These are phyloP conservation scores for Drosophila anomelani DNA, from an alignment of 2,888 invertebrate genomes.

Conservation along the genomic window DNA sequence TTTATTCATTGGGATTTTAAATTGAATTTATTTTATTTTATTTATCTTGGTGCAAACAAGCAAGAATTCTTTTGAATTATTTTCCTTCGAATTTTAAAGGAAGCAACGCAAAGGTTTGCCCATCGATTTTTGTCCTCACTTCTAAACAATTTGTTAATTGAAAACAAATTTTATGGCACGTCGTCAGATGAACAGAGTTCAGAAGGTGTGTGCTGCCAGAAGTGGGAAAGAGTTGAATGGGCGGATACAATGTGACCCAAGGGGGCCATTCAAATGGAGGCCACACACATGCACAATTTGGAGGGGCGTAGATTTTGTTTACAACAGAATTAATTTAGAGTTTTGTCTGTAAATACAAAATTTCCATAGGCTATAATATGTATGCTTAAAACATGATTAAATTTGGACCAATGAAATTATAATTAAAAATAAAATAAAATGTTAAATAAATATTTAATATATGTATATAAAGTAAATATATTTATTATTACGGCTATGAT, in stretches of 20 bases:
- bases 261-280: conserved; percentile 26
- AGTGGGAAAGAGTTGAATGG: conserved; percentile 7
- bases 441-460: neutral
- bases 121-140: conserved; percentile 36
- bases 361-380: conserved; percentile 37
- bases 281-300: conserved; percentile 6
- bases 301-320: conserved; percentile 21
- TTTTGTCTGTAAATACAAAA: conserved; percentile 16
- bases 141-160: conserved; percentile 72
- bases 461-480: neutral
- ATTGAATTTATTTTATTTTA: neutral
- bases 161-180: conserved; percentile 67
- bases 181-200: conserved; percentile 19
- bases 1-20: neutral
- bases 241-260: conserved; percentile 29
- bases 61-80: conserved; percentile 1
- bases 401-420: neutral
- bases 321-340: conserved; percentile 39
- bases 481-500: neutral
- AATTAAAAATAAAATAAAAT: neutral
- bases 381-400: conserved; percentile 16
- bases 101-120: neutral
- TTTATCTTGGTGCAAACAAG: neutral
- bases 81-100: neutral
- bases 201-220: conserved; percentile 1